Evolutionary conservation across 2,888 invertebrate species (phyloP), one percentile per base, ranked within the genome.

Genomic region (Ceriagrion tenellum): DNA sequence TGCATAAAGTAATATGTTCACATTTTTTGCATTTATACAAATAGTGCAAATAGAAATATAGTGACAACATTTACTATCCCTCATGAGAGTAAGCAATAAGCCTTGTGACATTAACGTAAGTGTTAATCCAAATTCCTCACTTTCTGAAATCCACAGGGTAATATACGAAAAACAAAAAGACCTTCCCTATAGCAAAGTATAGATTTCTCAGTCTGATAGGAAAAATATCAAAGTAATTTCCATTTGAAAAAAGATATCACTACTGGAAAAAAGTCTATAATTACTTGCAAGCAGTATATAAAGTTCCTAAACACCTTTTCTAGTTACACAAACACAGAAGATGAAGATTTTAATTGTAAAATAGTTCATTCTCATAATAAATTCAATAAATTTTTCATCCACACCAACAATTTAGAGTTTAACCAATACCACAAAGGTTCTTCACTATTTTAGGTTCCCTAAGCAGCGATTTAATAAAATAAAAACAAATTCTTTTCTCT

Each of bases 231-330:
- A 47, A 93, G 47, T 47, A 74, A 69, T 91, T 91, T 63, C 56
- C 69, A 69, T 63, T 30, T 26, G 69, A 40, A 26, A 74, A 47
- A 47, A 93, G 55, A 91, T 69, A 69, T 93, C 69, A 93, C 93
- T 69, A 93, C 69, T 63, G 26, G 69, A 63, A 93, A n/a, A 55
- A 47, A 93, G 69, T 93, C 69, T 74, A 69, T 47, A 23, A 93
- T 93, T 93, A 93, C 63, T 91, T 74, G 40, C 40, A 93, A 93
- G 69, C 69, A 93, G 74, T 69, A 81, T 35, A 81, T n/a, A 69
- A 93, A 93, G 93, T 69, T 69, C 69, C 63, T 63, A 63, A 63
- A 91, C 63, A 91, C 91, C 91, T 91, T 63, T 81, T 23, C 35
- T 63, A 55, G 55, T 88, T 23, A 88, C 55, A 88, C 90, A 91